Percentiles rank a stretch among this genome's conserved stretches.
These are phyloP conservation scores for Lutraria lutraria DNA, from an alignment of 2,888 invertebrate genomes.

Conservation along the genomic window DNA sequence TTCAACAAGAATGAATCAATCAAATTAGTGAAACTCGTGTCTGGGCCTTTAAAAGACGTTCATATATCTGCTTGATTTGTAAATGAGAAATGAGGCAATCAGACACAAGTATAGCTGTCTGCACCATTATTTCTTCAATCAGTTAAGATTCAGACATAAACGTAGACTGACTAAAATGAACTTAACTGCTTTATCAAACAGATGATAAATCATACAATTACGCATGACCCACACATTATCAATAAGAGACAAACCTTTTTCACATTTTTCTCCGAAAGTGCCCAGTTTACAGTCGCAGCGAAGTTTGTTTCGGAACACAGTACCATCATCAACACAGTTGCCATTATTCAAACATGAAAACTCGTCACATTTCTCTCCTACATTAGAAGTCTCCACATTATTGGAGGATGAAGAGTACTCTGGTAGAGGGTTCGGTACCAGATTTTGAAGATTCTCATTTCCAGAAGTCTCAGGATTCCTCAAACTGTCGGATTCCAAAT, in stretches of 20 bases:
- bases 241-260: slow-evolving; percentile 88
- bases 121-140: background rate
- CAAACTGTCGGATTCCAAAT: slow-evolving; percentile 55
- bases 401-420: slow-evolving; percentile 25
- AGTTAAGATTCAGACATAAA: background rate
- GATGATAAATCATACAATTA: background rate
- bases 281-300: slow-evolving; percentile 96
- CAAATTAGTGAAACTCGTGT: background rate
- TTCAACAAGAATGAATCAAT: background rate
- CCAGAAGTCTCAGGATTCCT: slow-evolving; percentile 48
- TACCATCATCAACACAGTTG: slow-evolving; percentile 80
- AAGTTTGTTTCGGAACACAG: slow-evolving; percentile 68
- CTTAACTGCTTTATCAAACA: background rate
- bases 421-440: slow-evolving; percentile 62
- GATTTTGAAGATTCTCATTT: slow-evolving; percentile 50
- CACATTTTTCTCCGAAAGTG: slow-evolving; percentile 95
- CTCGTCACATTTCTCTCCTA: slow-evolving; percentile 68
- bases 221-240: background rate
- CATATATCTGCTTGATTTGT: background rate
- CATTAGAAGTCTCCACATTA: slow-evolving; percentile 27
- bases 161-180: background rate
- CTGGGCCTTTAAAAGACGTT: background rate
- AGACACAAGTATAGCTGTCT: background rate
- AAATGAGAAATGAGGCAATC: background rate
- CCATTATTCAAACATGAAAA: slow-evolving; percentile 79